Conservation (phyloP, 2,888 invertebrate species). For the Mythimna albipuncta region DNA sequence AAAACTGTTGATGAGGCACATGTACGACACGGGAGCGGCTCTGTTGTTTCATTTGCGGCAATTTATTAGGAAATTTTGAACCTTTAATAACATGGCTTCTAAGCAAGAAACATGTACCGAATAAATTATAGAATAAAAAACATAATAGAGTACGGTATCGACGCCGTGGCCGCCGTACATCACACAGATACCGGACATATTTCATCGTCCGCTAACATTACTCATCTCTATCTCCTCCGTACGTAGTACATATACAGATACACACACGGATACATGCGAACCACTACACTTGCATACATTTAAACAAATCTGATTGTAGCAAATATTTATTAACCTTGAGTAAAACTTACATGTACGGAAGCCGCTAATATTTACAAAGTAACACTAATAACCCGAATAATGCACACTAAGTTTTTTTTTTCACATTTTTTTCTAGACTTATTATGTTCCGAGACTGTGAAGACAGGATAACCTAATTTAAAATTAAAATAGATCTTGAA, state of each 20-base stretch:
- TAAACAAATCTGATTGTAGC: conserved; percentile 37
- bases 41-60: background rate
- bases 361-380: conserved; percentile 51
- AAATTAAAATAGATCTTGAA: background rate
- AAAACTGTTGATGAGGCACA: background rate
- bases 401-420: conserved; percentile 1
- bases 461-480: conserved; percentile 6
- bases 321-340: conserved; percentile 54
- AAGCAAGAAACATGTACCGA: background rate
- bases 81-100: background rate
- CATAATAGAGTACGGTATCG: conserved; percentile 15
- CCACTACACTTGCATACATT: conserved; percentile 45
- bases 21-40: background rate
- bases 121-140: conserved; percentile 27
- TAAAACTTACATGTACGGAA: conserved; percentile 44
- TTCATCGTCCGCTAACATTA: conserved; percentile 43
- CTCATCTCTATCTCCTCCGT: conserved; percentile 32
- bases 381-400: conserved; percentile 18
- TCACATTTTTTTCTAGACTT: conserved; percentile 6
- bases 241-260: background rate
- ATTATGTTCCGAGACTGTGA: conserved; percentile 15
- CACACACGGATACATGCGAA: conserved; percentile 13
- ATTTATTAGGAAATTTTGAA: background rate
- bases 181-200: conserved; percentile 32
- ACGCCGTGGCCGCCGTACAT: conserved; percentile 29